Conservation (phyloP, 1,140 invertebrate genomes). For the Paralvinella palmiformis region DNA sequence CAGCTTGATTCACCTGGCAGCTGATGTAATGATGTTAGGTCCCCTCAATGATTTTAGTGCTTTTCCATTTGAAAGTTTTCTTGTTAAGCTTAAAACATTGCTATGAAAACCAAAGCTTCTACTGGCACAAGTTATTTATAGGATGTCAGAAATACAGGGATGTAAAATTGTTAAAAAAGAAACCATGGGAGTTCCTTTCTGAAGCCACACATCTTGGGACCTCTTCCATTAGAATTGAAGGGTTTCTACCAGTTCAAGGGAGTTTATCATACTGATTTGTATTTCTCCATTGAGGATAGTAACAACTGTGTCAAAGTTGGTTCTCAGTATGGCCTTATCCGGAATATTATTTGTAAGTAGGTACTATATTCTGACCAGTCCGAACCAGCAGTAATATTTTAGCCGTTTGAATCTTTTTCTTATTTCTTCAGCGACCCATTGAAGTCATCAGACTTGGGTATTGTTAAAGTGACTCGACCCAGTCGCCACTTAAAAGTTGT, state of each 20-base stretch:
- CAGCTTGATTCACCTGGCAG: constrained; percentile 3
- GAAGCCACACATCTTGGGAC: not conserved
- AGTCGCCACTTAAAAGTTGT: too few species aligned
- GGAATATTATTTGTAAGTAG: constrained; percentile 5
- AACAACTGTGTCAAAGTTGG: constrained; percentile 1
- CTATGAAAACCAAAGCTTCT: not conserved
- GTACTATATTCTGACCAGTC: too few species aligned
- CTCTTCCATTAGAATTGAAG: not conserved
- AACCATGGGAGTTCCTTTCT: not conserved
- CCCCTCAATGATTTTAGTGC: constrained; percentile 30
- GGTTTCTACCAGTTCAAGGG: not conserved
- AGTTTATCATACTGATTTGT: not conserved
- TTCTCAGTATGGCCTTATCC: not conserved
- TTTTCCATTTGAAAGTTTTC: constrained; percentile 44
- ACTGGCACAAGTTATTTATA: not conserved
- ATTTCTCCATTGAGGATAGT: not conserved
- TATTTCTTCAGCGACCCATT: not conserved
- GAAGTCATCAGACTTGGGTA: not conserved
- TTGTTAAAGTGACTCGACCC: too few species aligned
- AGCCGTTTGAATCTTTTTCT: not conserved
- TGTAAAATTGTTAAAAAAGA: not conserved
- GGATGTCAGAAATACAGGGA: not conserved
- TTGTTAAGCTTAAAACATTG: not conserved
- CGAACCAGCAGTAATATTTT: not conserved
- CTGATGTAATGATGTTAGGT: constrained; percentile 29